phyloP scores from a whole-genome alignment of 2,797 vertebrate species.

The Hoplostethus atlanticus region DNA sequence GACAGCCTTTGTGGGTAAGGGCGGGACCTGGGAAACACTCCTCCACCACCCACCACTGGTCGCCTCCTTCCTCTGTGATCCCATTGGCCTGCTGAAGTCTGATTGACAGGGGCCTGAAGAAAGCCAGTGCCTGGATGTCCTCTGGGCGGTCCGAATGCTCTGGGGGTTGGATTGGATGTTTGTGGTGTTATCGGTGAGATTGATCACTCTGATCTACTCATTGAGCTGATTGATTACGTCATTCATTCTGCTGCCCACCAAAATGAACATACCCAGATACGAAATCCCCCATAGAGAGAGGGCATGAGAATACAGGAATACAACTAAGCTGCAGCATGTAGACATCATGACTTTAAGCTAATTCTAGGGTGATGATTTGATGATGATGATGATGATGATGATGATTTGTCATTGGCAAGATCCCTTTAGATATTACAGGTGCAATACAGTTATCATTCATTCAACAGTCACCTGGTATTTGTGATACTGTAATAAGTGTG shows the following conservation, averaged over 20 bases:
- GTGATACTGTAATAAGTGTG: neutral
- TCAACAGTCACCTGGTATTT: neutral
- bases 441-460: neutral
- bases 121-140: conserved; percentile 72
- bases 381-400: too few species aligned
- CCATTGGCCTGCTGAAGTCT: conserved; percentile 75
- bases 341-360: too few species aligned
- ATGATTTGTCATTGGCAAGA: too few species aligned
- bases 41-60: conserved; percentile 87
- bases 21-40: conserved; percentile 75
- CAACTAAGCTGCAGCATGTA: too few species aligned
- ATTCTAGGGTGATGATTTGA: too few species aligned
- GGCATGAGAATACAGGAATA: too few species aligned
- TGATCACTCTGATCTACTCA: neutral
- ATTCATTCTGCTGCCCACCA: neutral
- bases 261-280: neutral
- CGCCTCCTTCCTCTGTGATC: conserved; percentile 27
- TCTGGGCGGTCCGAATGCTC: conserved; percentile 65
- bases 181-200: neutral
- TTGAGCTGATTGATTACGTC: neutral
- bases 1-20: conserved; percentile 62
- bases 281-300: neutral
- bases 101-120: conserved; percentile 85
- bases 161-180: conserved; percentile 29
- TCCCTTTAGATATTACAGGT: neutral